phyloP scores from a whole-genome alignment of 2,113 vertebrate genomes.

The Cariama cristata region DNA sequence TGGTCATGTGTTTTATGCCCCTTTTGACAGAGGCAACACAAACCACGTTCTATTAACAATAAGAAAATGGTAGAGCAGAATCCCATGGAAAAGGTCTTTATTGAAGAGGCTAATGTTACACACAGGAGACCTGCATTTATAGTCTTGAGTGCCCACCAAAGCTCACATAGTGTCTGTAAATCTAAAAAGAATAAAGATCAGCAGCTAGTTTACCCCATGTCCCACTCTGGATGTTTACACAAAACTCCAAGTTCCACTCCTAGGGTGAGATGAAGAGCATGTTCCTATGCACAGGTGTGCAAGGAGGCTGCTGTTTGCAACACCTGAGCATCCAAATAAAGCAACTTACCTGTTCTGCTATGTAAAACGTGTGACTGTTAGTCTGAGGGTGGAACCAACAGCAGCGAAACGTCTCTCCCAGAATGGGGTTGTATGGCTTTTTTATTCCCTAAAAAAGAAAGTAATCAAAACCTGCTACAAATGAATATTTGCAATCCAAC shows the following conservation, averaged over 20 bases:
- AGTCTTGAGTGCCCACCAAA: background rate
- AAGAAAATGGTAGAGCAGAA: background rate
- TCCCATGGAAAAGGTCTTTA: background rate
- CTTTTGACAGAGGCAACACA: background rate
- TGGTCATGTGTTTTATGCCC: background rate
- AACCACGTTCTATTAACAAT: background rate
- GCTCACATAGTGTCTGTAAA: background rate
- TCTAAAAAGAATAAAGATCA: background rate
- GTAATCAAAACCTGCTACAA: background rate
- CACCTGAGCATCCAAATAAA: background rate
- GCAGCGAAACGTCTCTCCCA: constrained; percentile 96
- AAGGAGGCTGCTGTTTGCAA: background rate
- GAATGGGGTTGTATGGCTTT: constrained; percentile 96
- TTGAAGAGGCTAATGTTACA: background rate
- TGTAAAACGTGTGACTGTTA: constrained; percentile 93
- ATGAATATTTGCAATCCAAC: background rate
- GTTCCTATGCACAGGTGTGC: background rate
- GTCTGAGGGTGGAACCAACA: constrained; percentile 95
- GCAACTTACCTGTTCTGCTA: constrained; percentile 91
- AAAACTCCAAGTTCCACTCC: background rate
- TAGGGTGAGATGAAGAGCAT: accelerated
- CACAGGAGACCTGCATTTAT: background rate
- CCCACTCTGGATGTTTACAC: background rate
- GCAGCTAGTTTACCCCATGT: background rate
- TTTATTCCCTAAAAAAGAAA: constrained; percentile 87